Evolutionary conservation across 2,113 vertebrate species (phyloP), one percentile per base, ranked within the genome.

Genomic region (Apaloderma vittatum): DNA sequence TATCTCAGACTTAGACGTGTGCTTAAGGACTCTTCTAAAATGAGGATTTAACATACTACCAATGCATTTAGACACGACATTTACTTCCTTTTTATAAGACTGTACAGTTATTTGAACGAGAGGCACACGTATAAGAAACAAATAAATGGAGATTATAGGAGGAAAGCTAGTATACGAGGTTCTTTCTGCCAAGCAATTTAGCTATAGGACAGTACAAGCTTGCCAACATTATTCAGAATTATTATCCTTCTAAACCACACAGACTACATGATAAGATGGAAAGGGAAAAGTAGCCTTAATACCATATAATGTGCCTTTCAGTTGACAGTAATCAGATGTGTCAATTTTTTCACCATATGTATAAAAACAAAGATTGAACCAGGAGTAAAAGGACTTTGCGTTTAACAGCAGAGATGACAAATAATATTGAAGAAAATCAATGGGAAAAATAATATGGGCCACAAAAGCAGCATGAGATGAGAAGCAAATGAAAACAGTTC

Each of bases 141-240:
- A 97, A 91, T 83, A 94, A 92, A 58, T 43, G 21, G 66, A 93
- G 76, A 86, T 95, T 95, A 89, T n/a, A 87, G 40, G n/a, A 68
- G 65, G 7, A 92, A 86, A 93, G 45, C 65, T 61, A 52, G 26
- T 81, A 37, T 86, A 63, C 26, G 48, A 77, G n/a, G 30, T 27
- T 45, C 34, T 37, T 90, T 65, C 48, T 80, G 59, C 45, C 76
- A 81, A 71, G 45, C 19, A 59, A 29, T 88, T 88, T 76, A 92
- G 45, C 72, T 83, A 76, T 37, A 91, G 92, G 57, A 90, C 37
- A 49, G 27, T 15, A 65, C 27, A 52, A 84, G 37, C 46, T 70
- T 91, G 63, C 68, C 79, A 92, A 26, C 2, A 43, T 52, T 57
- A 92, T 75, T 76, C 71, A 83, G 51, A 90, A 76, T 55, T 82